Conservation (phyloP, 2,797 vertebrate species). For the Hypotaenidia okinawae region DNA sequence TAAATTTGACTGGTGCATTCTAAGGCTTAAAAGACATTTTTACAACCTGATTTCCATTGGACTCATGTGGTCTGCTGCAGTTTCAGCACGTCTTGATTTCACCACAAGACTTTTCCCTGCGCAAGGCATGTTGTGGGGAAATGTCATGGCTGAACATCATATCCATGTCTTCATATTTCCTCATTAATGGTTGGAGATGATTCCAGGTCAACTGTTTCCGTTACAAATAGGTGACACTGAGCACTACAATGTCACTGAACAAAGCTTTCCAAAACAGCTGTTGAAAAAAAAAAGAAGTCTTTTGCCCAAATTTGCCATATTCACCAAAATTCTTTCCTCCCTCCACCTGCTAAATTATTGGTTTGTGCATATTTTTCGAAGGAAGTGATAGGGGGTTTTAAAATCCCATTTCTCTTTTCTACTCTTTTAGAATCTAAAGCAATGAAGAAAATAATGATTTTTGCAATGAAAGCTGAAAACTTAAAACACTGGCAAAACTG, state of each 20-base stretch:
- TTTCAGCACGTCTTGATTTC: slow-evolving; percentile 20
- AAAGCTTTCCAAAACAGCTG: neutral
- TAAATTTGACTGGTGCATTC: neutral
- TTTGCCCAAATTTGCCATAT: neutral
- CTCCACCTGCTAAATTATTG: neutral
- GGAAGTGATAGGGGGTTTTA: neutral
- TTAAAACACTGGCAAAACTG: neutral
- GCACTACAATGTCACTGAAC: neutral
- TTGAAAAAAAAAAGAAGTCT: neutral
- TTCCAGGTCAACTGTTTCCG: neutral
- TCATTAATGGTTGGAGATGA: neutral
- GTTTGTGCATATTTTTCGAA: neutral
- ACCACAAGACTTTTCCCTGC: neutral
- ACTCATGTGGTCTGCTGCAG: neutral
- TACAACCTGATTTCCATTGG: slow-evolving; percentile 25
- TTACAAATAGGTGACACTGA: neutral
- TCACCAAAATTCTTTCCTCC: neutral
- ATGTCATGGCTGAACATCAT: neutral
- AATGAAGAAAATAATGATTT: neutral
- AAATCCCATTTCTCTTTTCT: neutral
- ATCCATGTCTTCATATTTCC: neutral
- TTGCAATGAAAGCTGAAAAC: neutral
- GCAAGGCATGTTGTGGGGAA: neutral
- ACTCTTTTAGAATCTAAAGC: neutral
- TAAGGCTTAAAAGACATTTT: slow-evolving; percentile 11